Base-by-base conservation (phyloP, 2,888 invertebrate genomes). In the Limnephilus auricula region DNA sequence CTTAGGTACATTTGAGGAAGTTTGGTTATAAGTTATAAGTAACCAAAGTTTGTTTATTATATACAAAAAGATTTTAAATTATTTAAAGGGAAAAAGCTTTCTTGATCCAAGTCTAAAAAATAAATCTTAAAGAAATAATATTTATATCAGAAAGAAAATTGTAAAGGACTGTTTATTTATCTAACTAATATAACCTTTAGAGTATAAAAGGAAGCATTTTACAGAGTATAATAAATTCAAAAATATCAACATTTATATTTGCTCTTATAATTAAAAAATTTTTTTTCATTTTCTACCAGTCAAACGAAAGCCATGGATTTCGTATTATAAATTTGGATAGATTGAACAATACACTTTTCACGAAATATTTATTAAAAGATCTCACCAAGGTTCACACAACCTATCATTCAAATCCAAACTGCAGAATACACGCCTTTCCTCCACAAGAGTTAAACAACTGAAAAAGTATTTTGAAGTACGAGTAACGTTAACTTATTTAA, bases 401-500 rank as follows among this genome's bases (percentile, higher is more conserved):
- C 25, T 25, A 5, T 50, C 18, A 65, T 25, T 65, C 65, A 65
- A 65, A 65, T 65, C 65, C 18, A 65, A 65, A 65, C 18, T 65
- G 65, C 25, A 25, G 18, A 6, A 18, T 18, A 18, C 6, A 25
- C 40, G 18, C 18, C 65, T 65, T 65, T 65, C 25, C 65, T 4
- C 65, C 65, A 18, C 18, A 65, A 6, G 65, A 65, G 18, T 65
- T 65, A 65, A 50, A 32, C 9, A 80, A 30, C 79, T 80, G 79
- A 32, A 3, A 80, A 80, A 30, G 30, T 31, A 1, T 5, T 80
- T 31, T 80, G 79, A 31, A 80, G 79, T 80, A 32, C 79, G 31
- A 31, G 79, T 30, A 80, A 80, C 31, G 79, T 30, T 32, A 80
- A 80, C 79, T 91, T 83, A 83, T 83, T 83, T 34, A 34, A 83